phyloP scores from a whole-genome alignment of 2,888 invertebrate genomes.

The Volucella zonaria region DNA sequence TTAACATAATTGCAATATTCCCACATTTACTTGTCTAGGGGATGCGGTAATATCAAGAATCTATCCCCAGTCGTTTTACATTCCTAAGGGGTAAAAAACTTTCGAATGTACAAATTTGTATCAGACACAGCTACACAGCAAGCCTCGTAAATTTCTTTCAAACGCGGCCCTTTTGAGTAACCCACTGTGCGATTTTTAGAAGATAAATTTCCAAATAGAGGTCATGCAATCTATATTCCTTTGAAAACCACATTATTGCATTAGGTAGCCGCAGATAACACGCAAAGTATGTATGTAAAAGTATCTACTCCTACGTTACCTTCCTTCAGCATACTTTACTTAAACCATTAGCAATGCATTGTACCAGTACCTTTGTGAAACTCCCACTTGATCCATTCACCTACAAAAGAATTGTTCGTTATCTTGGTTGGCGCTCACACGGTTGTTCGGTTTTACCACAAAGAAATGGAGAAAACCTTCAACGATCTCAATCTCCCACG shows the following conservation, averaged over 20 bases:
- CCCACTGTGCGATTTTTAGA: not conserved
- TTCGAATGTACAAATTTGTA: too few relatives aligned
- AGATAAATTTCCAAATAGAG: slow-evolving; percentile 2
- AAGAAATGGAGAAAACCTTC: slow-evolving; percentile 8
- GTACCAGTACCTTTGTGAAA: slow-evolving; percentile 7
- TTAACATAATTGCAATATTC: too few relatives aligned
- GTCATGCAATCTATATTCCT: not conserved
- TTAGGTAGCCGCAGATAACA: not conserved
- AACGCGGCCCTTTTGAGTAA: too few relatives aligned
- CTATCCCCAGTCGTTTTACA: too few relatives aligned
- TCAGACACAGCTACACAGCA: too few relatives aligned
- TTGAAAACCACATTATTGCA: not conserved
- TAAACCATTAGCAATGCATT: slow-evolving; percentile 10
- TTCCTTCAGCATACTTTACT: not conserved
- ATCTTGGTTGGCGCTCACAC: slow-evolving; percentile 7
- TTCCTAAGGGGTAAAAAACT: too few relatives aligned
- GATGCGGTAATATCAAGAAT: too few relatives aligned
- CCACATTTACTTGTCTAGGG: too few relatives aligned
- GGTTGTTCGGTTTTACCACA: not conserved
- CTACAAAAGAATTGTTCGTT: slow-evolving; percentile 35
- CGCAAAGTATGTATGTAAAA: not conserved
- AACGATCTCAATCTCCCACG: slow-evolving; percentile 16
- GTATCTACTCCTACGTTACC: not conserved
- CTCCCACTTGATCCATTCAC: slow-evolving; percentile 43
- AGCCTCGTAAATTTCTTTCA: too few relatives aligned